Evolutionary conservation across 2,113 vertebrate species (phyloP).

Genomic region (Dicaeum eximium): DNA sequence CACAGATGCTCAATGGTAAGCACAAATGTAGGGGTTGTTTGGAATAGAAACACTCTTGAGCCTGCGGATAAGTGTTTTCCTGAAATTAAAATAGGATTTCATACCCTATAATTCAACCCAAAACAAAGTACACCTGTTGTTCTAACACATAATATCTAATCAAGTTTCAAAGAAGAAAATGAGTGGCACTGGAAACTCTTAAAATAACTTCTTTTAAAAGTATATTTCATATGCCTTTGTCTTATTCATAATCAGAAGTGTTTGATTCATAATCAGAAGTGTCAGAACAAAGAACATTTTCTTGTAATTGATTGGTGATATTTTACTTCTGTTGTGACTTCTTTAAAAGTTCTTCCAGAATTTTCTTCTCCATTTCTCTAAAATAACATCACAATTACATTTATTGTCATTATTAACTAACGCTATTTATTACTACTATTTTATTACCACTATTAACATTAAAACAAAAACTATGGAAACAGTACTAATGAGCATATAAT

Average conservation of each 20-base stretch:
- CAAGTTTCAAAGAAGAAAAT: not conserved
- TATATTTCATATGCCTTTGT: constrained; percentile 56
- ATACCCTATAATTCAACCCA: not conserved
- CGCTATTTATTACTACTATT: not conserved
- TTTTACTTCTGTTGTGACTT: constrained; percentile 73
- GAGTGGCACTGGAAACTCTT: not conserved
- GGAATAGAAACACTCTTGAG: not conserved
- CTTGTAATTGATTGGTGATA: constrained; percentile 69
- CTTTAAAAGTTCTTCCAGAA: constrained; percentile 73
- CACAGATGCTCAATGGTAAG: not conserved
- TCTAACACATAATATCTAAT: not conserved
- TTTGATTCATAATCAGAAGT: too few relatives aligned
- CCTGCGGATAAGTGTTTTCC: not conserved
- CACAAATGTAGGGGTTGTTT: not conserved
- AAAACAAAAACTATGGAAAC: not conserved
- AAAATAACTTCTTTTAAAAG: not conserved
- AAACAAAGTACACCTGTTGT: not conserved
- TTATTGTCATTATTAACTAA: not conserved
- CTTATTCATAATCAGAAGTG: constrained; percentile 67
- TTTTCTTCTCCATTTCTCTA: constrained; percentile 49
- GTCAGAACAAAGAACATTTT: constrained; percentile 66
- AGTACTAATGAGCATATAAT: not conserved
- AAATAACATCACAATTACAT: not conserved
- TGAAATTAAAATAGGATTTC: not conserved
- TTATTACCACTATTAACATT: not conserved